Evolutionary conservation across 2,888 invertebrate species (phyloP).

Genomic region (Hydrotaea diabolus): DNA sequence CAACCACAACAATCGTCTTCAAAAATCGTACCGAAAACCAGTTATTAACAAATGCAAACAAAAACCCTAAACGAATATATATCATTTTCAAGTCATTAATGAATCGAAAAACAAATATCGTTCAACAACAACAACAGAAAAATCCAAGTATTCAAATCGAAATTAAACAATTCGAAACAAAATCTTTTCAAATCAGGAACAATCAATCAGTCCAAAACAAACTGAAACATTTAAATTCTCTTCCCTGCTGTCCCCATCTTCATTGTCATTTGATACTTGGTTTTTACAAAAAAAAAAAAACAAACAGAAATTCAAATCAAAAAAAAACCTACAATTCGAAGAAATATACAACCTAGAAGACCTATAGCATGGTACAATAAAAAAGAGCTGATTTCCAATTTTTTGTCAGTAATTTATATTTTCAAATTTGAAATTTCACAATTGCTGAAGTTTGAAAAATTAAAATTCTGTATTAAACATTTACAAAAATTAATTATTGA

Average conservation of each 20-base stretch:
- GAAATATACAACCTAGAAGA: background rate
- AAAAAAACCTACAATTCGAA: background rate
- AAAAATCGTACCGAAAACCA: background rate
- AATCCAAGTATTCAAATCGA: conserved; percentile 37
- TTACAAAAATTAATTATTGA: too few species aligned
- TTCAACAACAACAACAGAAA: background rate
- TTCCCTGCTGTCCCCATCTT: background rate
- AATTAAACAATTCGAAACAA: background rate
- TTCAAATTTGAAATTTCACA: background rate
- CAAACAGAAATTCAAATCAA: background rate
- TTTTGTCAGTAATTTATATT: background rate
- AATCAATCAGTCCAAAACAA: background rate
- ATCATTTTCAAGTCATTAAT: conserved; percentile 34
- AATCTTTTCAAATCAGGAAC: conserved; percentile 27
- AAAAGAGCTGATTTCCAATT: too few species aligned
- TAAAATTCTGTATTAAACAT: too few species aligned
- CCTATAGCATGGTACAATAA: too few species aligned
- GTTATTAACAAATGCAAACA: background rate
- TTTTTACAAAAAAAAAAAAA: conserved; percentile 70
- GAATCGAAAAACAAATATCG: background rate
- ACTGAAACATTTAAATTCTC: background rate
- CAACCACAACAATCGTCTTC: conserved; percentile 23
- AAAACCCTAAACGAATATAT: conserved; percentile 10
- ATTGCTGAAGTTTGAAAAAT: too few species aligned
- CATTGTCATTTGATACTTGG: conserved; percentile 77